Evolutionary conservation across 2,113 vertebrate genomes (phyloP).

Genomic region (Pithys albifrons): DNA sequence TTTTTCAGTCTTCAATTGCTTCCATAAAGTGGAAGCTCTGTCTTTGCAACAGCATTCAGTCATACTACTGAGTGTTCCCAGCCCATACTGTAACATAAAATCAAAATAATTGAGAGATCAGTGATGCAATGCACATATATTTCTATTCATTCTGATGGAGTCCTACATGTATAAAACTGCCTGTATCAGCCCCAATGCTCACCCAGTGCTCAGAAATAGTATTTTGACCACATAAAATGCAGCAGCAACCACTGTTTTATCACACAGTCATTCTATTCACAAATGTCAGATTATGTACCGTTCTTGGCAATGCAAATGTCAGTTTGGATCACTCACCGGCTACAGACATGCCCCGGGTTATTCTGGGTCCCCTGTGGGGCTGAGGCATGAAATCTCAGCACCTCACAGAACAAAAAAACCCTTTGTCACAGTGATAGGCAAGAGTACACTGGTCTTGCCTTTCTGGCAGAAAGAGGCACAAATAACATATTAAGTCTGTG

Average conservation of each 20-base stretch:
- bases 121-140: neutral
- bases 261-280: neutral
- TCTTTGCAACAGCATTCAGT: neutral
- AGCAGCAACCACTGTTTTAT: neutral
- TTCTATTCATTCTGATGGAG: neutral
- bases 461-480: neutral
- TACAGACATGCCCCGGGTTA: neutral
- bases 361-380: neutral
- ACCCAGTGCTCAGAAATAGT: neutral
- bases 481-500: neutral
- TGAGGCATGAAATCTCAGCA: neutral
- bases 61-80: neutral
- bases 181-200: neutral
- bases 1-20: neutral
- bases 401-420: neutral
- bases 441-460: neutral
- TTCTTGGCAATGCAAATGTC: slow-evolving; percentile 33
- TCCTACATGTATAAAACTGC: neutral
- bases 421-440: neutral
- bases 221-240: slow-evolving; percentile 7
- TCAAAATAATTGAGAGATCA: neutral
- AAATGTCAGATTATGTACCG: slow-evolving; percentile 30
- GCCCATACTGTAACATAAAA: neutral
- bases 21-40: neutral
- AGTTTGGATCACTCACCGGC: neutral